Base-by-base conservation (phyloP, 2,888 invertebrate species). In the Drosophila mettleri region DNA sequence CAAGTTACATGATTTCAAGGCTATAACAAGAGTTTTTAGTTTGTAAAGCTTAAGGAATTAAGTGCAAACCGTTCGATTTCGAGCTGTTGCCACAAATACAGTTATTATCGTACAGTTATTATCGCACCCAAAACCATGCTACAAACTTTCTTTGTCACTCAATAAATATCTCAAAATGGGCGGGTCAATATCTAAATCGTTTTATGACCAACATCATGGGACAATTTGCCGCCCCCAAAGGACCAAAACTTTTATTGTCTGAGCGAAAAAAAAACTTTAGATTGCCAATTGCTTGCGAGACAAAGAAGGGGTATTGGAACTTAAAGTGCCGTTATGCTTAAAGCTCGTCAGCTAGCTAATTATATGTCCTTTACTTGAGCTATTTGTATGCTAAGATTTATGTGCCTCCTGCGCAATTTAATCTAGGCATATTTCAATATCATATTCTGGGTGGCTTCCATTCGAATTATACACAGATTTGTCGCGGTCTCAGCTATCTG, bases 381-480 rank as follows among this genome's bases (percentile, higher is more conserved):
- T 20, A 49, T 43, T 55, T 49, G 18, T 16, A 16, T 8, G 22
- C 0, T 4, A 61, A 67, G 81, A 83, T 85, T 83, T 85, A 83
- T 75, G 43, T 31, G 45, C 29, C 41, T 33, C 29, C 14, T 61
- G 36, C 16, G 18, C 12, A 41, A 69, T 71, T 72, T 65, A 79
- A 77, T 73, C 49, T 59, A 16, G 48, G 38, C 69, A 73, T 73
- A 76, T 65, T 78, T 60, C 52, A 51, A 64, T 77, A 64, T 58
- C 29, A 49, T 60, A 57, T 45, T 27, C 31, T 27, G 55, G 52
- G 67, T 20, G 38, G 29, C 9, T 12, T 12, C 57, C 45, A 34
- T 60, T 24, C 22, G 52, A 68, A 81, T 84, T 80, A 70, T 84
- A 52, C 65, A 58, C 77, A 69, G 80, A 82, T 82, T 82, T 85